Percentiles rank a stretch among this genome's conserved stretches.
Evolutionary conservation across 2,888 invertebrate species (phyloP).

Genomic region (Stenurella melanura): DNA sequence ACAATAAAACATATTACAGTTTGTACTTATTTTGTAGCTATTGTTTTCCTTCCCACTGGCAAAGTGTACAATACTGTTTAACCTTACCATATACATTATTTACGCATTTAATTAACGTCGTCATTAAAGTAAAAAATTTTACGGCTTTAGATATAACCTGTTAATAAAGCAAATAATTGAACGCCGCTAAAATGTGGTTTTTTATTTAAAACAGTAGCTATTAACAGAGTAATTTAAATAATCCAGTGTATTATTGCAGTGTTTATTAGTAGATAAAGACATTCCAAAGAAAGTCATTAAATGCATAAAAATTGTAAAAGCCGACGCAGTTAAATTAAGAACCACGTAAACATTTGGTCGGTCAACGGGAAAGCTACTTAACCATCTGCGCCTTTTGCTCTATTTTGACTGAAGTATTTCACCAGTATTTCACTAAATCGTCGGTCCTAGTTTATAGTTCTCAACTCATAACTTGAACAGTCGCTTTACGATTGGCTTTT

Average conservation of each 20-base stretch:
- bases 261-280: conserved; percentile 46
- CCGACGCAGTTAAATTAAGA: conserved; percentile 16
- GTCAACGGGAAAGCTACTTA: conserved; percentile 23
- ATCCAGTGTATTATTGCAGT: conserved; percentile 43
- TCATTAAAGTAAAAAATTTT: conserved; percentile 46
- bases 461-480: conserved; percentile 67
- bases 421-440: conserved; percentile 31
- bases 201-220: conserved; percentile 51
- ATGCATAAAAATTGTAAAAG: conserved; percentile 6
- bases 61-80: background rate
- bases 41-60: background rate
- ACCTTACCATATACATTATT: background rate
- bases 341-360: conserved; percentile 12
- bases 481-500: conserved; percentile 69
- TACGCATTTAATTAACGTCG: conserved; percentile 17
- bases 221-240: conserved; percentile 56
- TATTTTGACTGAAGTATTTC: conserved; percentile 19
- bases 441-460: conserved; percentile 65
- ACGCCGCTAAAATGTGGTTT: conserved; percentile 25
- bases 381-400: conserved; percentile 23
- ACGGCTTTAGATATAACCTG: conserved; percentile 15
- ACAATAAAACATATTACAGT: background rate
- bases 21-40: conserved; percentile 1
- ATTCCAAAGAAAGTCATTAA: conserved; percentile 38
- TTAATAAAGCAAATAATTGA: conserved; percentile 39